Evolutionary conservation across 1,140 invertebrate genomes (phyloP), one percentile per base, ranked within the genome.

Genomic region (Oryctes rhinoceros): DNA sequence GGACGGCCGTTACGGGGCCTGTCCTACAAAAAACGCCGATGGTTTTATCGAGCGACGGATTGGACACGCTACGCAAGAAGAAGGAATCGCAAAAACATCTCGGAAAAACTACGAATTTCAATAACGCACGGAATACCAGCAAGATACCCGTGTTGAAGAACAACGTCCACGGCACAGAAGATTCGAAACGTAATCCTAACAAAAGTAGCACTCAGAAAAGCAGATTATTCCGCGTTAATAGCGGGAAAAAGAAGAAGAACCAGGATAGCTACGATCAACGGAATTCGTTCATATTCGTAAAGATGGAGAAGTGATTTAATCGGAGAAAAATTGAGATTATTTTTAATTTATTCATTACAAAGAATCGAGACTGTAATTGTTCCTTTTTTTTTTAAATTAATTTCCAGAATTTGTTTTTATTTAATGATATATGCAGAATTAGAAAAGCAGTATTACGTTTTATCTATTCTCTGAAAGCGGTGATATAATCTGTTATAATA

Each of bases 31-130:
- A 76, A 76, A 76, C 75, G 13, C 37, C 7, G 11, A n/a, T 76
- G 11, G 47, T 76, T 4, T 30, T 49, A 48, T 76, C 75, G 1
- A 76, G 47, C 44, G 75, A 76, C 13, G 75, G 47, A 13, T 11
- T 76, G 3, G 65, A 71, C 35, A 71, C 65, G 65, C 30, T 71
- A 35, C 65, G 65, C 11, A 71, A 30, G 15, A 71, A 71, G 35
- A 71, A 35, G 13, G 65, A 71, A 15, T 3, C 35, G 20, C 35
- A 35, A 71, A 30, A 71, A 59, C 13, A 53, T n/a, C 39, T 13
- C n/a, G 49, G 9, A 53, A 15, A 9, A n/a, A 13, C n/a, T 15
- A n/a, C 15, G 5, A 18, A 18, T 15, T 3, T 59, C 15, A 44
- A 44, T 44, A 10, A 10, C 5, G 9, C 5, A 5, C 1, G 9